Evolutionary conservation across 2,888 invertebrate species (phyloP).

Genomic region (Nephrotoma flavescens): DNA sequence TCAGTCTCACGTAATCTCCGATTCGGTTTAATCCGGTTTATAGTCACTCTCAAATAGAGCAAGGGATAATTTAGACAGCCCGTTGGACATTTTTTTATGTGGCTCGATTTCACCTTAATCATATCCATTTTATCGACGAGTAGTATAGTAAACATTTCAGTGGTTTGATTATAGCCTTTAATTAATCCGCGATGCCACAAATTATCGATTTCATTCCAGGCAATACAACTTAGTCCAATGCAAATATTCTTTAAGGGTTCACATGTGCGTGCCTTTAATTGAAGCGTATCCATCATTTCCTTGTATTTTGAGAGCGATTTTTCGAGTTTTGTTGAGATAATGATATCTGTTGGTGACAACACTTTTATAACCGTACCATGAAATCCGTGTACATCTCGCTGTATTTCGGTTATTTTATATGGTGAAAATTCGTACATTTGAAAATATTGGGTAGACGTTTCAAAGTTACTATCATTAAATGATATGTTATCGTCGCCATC

Average conservation of each 20-base stretch:
- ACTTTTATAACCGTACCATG: slow-evolving; percentile 21
- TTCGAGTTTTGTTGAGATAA: slow-evolving; percentile 21
- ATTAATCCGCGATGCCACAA: slow-evolving; percentile 60
- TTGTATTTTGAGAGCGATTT: slow-evolving; percentile 34
- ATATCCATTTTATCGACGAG: slow-evolving; percentile 66
- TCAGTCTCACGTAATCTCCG: slow-evolving; percentile 24
- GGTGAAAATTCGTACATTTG: slow-evolving; percentile 14
- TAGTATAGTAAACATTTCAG: slow-evolving; percentile 39
- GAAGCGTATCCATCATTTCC: slow-evolving; percentile 36
- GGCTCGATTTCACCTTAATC: slow-evolving; percentile 34
- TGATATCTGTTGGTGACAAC: slow-evolving; percentile 19
- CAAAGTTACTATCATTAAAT: background rate
- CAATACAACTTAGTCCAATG: slow-evolving; percentile 45
- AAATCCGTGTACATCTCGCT: slow-evolving; percentile 20
- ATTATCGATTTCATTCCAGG: slow-evolving; percentile 40
- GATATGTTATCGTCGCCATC: background rate
- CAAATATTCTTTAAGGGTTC: slow-evolving; percentile 32
- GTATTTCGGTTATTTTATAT: slow-evolving; percentile 16
- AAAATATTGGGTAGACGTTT: background rate
- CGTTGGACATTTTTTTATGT: slow-evolving; percentile 36
- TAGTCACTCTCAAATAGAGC: slow-evolving; percentile 34
- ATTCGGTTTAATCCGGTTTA: slow-evolving; percentile 32
- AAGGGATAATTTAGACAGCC: slow-evolving; percentile 38
- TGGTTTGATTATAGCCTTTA: slow-evolving; percentile 32
- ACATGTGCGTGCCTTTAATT: slow-evolving; percentile 30